Base-by-base conservation (phyloP, 2,888 invertebrate genomes). In the Troilus luridus region DNA sequence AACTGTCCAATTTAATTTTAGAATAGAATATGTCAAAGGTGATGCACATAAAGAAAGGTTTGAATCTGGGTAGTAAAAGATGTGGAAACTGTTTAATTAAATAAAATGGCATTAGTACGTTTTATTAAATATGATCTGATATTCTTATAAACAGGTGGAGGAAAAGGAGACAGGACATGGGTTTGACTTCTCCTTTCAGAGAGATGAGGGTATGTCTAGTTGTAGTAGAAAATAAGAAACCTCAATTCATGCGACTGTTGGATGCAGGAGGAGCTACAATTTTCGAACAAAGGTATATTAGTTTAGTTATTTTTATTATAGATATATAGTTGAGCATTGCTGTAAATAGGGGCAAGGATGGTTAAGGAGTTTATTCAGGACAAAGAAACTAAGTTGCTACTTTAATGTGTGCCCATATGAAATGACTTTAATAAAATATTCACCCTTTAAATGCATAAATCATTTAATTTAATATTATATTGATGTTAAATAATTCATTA, bases 181-280 rank as follows among this genome's bases (percentile, higher is more conserved):
- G 91, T 21, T 91, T 90, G 62, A 89, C 91, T 19, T 89, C 91
- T 54, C 94, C 95, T 0, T 96, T 97, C 93, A 93, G 93, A 0
- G 95, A 95, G 0, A 94, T 95, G 58, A 94, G 94, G 1, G 95
- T 95, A 3, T 93, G 96, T 88, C 93, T 97, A 91, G 95, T 96
- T 93, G 95, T 97, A 91, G 95, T 96, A 27, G 94, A 95, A 12
- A 95, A 95, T 67, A 95, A 96, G 93, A 95, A 95, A 89, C 95
- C 95, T 58, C 96, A 96, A 93, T 96, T 97, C 92, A 95, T 95
- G 19, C 94, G 97, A 91, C 95, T 98, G 0, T 95, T 98, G 72
- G 95, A 95, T 91, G 97, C 98, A 0, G 98, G 98, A 0, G 97
- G 96, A 0, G 98, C 98, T 0, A 93, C 93, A 0, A 96, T 92